Evolutionary conservation across 2,888 invertebrate species (phyloP), one percentile per base, ranked within the genome.

Genomic region (Erebia epiphron): DNA sequence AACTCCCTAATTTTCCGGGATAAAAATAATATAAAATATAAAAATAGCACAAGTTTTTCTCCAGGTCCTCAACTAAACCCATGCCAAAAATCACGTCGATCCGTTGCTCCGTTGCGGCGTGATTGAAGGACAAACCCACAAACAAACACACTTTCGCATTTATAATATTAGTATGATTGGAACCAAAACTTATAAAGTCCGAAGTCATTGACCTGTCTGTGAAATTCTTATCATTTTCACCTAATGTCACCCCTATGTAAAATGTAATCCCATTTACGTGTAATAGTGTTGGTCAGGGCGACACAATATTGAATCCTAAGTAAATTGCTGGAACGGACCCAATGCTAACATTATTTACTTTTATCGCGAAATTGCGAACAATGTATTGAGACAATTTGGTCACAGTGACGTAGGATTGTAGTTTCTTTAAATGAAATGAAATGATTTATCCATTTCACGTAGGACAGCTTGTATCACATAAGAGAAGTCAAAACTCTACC

Each of bases 321-420:
- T 82, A 88, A 89, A 88, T 85, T 79, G 83, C 81, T 78, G 80
- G 77, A 85, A 81, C 79, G 82, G 82, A 76, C 81, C 83, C 81
- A 78, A 69, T 74, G 82, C 78, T 81, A 69, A 79, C 83, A 81
- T 84, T 88, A 84, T 85, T 86, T 86, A 83, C 85, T 82, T 87
- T 86, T 86, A 86, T 85, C 80, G 81, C 76, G 76, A 79, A 83
- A 86, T 84, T 84, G 81, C 81, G 80, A 76, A 79, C 77, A 76
- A 80, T 81, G 78, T 78, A 78, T 78, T 72, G 77, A 78, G 54
- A 64, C 41, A 60, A 56, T 64, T 68, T 64, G 35, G 21, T 50
- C 18, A 16, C 52, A 54, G 26, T 3, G 3, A 21, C n/a, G 52
- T 58, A 52, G 64, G 50, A 65, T 61, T 50, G 50, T 69, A 65